These are phyloP conservation scores for Smutsia temminckii DNA, from an alignment of 2,797 vertebrate species.

Conservation along the genomic window DNA sequence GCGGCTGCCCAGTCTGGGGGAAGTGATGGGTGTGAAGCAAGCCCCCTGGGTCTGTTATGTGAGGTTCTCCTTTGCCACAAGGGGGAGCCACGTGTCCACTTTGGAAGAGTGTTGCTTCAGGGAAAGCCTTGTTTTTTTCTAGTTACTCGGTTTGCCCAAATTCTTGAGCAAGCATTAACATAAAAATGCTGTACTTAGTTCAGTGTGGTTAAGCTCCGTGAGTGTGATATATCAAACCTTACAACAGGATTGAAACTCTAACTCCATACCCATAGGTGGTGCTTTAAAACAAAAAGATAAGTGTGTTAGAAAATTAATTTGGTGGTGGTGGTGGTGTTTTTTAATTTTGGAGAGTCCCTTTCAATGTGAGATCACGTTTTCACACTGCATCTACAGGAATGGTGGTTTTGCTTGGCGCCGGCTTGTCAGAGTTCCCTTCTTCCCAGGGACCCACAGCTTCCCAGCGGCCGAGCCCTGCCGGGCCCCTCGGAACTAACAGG, in stretches of 20 bases:
- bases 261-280: slow-evolving; percentile 58
- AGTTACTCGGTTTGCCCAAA: slow-evolving; percentile 39
- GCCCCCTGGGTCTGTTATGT: rapidly evolving
- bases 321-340: not conserved
- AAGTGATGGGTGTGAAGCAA: not conserved
- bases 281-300: slow-evolving; percentile 74
- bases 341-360: not conserved
- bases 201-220: not conserved
- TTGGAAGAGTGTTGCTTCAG: not conserved
- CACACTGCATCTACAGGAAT: rapidly evolving
- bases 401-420: not conserved
- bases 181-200: slow-evolving; percentile 24
- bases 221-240: slow-evolving; percentile 33
- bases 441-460: not conserved
- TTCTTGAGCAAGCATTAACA: not conserved
- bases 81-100: slow-evolving; percentile 77
- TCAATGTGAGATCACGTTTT: not conserved
- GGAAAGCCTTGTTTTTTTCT: not conserved
- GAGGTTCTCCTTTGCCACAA: slow-evolving; percentile 72
- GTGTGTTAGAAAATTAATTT: slow-evolving; percentile 28
- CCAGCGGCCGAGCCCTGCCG: rapidly evolving
- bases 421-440: not conserved
- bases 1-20: not conserved
- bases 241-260: slow-evolving; percentile 45
- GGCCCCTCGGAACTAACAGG: not conserved